Evolutionary conservation across 2,113 vertebrate genomes (phyloP), one percentile per base, ranked within the genome.

Genomic region (Grus americana): DNA sequence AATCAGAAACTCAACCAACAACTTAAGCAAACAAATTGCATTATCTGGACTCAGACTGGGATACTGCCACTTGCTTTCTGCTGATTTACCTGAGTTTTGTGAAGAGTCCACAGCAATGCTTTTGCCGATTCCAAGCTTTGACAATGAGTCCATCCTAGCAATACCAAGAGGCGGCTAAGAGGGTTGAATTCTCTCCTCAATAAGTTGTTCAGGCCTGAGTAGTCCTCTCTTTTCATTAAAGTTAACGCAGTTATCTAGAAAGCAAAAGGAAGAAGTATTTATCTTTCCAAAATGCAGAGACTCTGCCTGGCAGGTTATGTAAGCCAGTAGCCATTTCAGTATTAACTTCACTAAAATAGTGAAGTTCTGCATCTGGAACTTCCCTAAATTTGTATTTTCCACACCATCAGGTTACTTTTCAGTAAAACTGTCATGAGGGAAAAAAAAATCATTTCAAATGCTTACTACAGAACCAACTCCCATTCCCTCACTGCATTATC

Each of bases 91-190:
- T 98, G 98, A 62, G 98, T 98, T 78, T 97, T 96, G 94, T 99
- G 99, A 26, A 99, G 98, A 57, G 98, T 92, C 74, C 95, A 91
- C n/a, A 99, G 98, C 79, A 99, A 98, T 23, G 52, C 95, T 80
- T 98, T 98, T 73, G 99, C 99, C 1, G 99, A 99, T 67, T 97
- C 98, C 40, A 99, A 96, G 73, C 98, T 99, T 94, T 98, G 98
- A 92, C 99, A 99, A 57, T 99, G 98, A 81, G 98, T 99, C 99
- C 99, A 99, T 66, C 99, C 99, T 70, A 99, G 97, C 71, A 99
- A 98, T 74, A 99, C 95, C 29, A 99, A 97, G 47, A 99, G 98
- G 30, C 98, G 99, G 40, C 98, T 98, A 73, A 99, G 97, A 11
- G 99, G 99, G 78, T 94, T 98, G 92, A 99, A 99, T 97, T 99